Base-by-base conservation (phyloP, 2,888 invertebrate species). In the Linnaemya tessellans region DNA sequence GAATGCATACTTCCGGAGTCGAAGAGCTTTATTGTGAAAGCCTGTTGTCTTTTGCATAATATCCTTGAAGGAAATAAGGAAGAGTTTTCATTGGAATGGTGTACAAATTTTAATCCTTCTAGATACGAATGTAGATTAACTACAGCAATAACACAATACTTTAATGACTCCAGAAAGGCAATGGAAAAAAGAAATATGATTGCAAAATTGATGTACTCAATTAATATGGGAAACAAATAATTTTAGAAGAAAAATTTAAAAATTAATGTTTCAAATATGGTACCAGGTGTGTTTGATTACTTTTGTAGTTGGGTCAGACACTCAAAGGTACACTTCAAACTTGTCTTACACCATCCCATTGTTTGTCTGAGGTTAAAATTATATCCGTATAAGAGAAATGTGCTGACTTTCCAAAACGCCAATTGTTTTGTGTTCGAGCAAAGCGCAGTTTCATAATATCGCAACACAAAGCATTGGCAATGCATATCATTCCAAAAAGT, bases 1-100 rank as follows among this genome's bases (percentile, higher is more conserved):
- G 86, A 89, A 9, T 85, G 81, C 11, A 88, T 92, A 0, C 90
- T 91, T 58, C 89, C 90, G 4, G 89, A 90, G 49, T 91, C 91
- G 3, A 91, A 92, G 41, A 90, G 89, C 60, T 88, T 89, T 35
- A 91, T 92, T 3, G 89, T 91, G 0, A 88, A 88, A 3, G 91
- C 92, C 0, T 92, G 92, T 15, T 91, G 91, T 25, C 89, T 89
- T 1, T 75, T 92, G 5, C 92, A 92, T 84, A 92, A 92, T 73
- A 84, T 92, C 0, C 82, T 92, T 5, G 92, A 92, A 73, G 90
- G 90, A 64, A 87, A 89, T 8, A 89, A 89, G 18, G 91, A 92
- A 49, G 88, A 88, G 0, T 91, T 90, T 74, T 86, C 89, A 54
- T 88, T 90, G 3, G 90, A 91, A 54, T 92, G 92, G 92, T 88